Evolutionary conservation across 1,140 invertebrate species (phyloP), one percentile per base, ranked within the genome.

Genomic region (Drosophila murphyi): DNA sequence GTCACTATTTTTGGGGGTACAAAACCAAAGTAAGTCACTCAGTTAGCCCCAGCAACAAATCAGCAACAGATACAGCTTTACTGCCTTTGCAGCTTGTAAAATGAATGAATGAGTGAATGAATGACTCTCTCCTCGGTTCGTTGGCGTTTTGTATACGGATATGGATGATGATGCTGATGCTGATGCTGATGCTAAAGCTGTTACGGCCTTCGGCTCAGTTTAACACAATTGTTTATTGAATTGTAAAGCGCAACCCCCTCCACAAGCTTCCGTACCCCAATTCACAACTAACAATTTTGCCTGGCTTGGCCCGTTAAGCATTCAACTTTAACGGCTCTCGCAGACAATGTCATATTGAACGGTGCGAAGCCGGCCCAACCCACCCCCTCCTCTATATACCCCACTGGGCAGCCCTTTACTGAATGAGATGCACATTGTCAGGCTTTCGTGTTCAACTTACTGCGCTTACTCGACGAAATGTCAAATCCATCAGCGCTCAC

Each of bases 401-500:
- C n/a, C 28, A 43, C 3, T 4, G 52, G 50, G 54, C 78, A 76
- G 68, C 59, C 63, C 67, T 10, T 43, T 67, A 47, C 73, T 89
- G 65, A 89, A 76, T 73, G 73, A 81, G 88, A 85, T 89, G 86
- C 85, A 89, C 56, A 85, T 85, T 89, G 85, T 90, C 78, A 83
- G 78, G 86, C 78, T 80, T 88, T 88, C 86, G 81, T 70, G 71
- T 60, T 80, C 77, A 86, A 92, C 90, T 91, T 92, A 91, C 90
- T 79, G 79, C 85, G 82, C 85, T 92, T 92, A 82, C 80, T 89
- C 67, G 91, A 90, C 69, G 81, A 91, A 89, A 87, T 79, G 80
- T 92, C 92, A 86, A 91, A 92, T 81, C 91, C 86, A 76, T 92
- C 92, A 75, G 91, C 71, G 76, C 76, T 88, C 68, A 92, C 89